Evolutionary conservation across 2,113 vertebrate species (phyloP), one percentile per base, ranked within the genome.

Genomic region (Fulica atra): DNA sequence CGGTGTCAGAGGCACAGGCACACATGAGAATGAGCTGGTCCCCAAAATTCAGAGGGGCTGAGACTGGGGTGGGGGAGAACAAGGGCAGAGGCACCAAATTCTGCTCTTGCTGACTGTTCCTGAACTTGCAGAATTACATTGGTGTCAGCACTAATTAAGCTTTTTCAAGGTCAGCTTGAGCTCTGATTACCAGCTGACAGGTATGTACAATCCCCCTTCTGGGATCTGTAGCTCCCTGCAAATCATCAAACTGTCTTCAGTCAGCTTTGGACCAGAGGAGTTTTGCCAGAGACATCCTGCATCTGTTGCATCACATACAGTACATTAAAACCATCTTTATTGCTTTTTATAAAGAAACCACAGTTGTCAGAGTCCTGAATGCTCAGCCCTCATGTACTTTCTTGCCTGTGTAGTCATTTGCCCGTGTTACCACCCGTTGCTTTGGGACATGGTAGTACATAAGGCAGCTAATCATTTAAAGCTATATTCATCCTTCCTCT

Each of bases 281-380:
- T 88, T 96, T 57, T 87, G 96, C 96, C 97, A 96, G 97, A 97
- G 96, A 97, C 96, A 92, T 97, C 96, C 87, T 93, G 97, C 93
- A 93, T 97, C 91, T 95, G 94, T 95, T 96, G 94, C 95, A 89
- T 95, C 93, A 93, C 92, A 96, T 70, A 96, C 87, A 78, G 80
- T 96, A 97, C 97, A 98, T 98, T 98, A 96, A 97, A 98, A 97
- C 96, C 98, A 97, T 98, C 97, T 98, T 98, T 97, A 81, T 35
- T 92, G 81, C 35, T 92, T 93, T 97, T 97, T 93, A 51, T 88
- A 94, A 94, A 94, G 93, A 96, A 97, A 96, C 95, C 95, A 93
- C 97, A 96, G 92, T 95, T 90, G 94, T 92, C 91, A 95, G 76
- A 66, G 80, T 64, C 63, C 89, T 57, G 70, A 86, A 74, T 12